A percentile compares a stretch with the other conserved stretches of the same genome.
These are phyloP conservation scores for Drosophila setifemur DNA, from an alignment of 1,140 invertebrate genomes.

Conservation along the genomic window DNA sequence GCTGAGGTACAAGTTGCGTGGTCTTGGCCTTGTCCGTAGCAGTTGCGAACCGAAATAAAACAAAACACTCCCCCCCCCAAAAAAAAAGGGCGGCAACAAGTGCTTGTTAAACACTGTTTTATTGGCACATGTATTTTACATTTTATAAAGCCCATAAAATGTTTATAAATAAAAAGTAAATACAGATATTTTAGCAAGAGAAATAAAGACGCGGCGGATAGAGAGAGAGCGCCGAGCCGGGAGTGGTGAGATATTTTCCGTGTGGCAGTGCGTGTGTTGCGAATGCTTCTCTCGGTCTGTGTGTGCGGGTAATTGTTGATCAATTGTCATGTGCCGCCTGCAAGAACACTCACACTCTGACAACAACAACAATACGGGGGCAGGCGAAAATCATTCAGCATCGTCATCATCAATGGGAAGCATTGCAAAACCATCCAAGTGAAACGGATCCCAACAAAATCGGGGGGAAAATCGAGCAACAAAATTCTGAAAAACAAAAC, in stretches of 20 bases:
- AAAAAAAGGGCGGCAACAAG: conserved; percentile 1
- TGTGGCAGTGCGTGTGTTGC: conserved; percentile 12
- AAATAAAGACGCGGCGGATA: background rate
- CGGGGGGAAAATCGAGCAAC: conserved; percentile 5
- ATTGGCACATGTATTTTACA: conserved; percentile 60
- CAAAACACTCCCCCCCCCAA: too few relatives aligned
- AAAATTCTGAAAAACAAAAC: conserved; percentile 6
- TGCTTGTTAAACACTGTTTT: conserved; percentile 49
- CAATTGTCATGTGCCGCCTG: conserved; percentile 59
- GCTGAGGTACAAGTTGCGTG: conserved; percentile 7
- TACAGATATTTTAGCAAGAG: conserved; percentile 42
- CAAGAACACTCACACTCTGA: conserved; percentile 9
- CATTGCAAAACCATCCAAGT: conserved; percentile 46
- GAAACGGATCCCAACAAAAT: conserved; percentile 45
- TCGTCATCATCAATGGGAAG: conserved; percentile 41
- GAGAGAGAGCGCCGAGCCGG: background rate
- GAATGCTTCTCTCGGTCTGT: too few relatives aligned
- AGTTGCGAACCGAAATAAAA: background rate
- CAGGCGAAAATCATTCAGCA: conserved; percentile 23
- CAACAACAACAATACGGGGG: conserved; percentile 29
- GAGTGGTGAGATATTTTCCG: conserved; percentile 2
- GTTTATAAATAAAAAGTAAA: conserved; percentile 78
- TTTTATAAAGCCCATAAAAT: conserved; percentile 63
- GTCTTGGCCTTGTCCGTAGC: conserved; percentile 11
- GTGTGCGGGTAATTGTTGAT: conserved; percentile 56